Evolutionary conservation across 2,888 invertebrate genomes (phyloP).

Genomic region (Monoplex corrugatus): DNA sequence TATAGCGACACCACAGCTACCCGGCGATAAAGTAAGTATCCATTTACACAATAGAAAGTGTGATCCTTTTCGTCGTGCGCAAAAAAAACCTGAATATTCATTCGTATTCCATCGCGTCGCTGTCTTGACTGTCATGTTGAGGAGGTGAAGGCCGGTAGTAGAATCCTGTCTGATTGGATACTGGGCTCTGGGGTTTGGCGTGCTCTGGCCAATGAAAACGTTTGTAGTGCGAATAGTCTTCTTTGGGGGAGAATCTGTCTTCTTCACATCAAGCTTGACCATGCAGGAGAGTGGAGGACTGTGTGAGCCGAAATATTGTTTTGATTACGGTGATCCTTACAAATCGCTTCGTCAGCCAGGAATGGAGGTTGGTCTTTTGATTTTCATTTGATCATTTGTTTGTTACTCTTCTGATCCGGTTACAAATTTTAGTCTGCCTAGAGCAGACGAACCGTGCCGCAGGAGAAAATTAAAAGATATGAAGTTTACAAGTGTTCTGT

Average conservation of each 20-base stretch:
- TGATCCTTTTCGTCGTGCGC: not conserved
- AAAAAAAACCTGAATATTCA: not conserved
- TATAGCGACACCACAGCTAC: not conserved
- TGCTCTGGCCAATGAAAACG: slow-evolving; percentile 35
- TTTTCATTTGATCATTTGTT: not conserved
- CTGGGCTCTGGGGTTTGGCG: slow-evolving; percentile 2
- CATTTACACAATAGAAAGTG: not conserved
- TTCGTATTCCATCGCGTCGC: slow-evolving; percentile 16
- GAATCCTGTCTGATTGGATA: slow-evolving; percentile 33
- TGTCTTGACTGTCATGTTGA: not conserved
- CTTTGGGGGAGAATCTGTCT: not conserved
- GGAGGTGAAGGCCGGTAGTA: slow-evolving; percentile 44
- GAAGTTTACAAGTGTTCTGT: not conserved
- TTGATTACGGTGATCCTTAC: slow-evolving; percentile 11
- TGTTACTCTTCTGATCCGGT: not conserved
- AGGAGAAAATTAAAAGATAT: not conserved
- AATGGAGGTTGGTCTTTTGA: slow-evolving; percentile 8
- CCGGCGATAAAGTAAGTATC: slow-evolving; percentile 16
- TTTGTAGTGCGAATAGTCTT: not conserved
- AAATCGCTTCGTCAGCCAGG: not conserved
- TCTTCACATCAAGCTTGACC: slow-evolving; percentile 47
- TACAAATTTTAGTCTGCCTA: not conserved
- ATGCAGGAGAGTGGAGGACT: slow-evolving; percentile 40
- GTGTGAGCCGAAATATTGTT: not conserved
- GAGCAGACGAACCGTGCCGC: not conserved